A percentile compares a stretch with the other conserved stretches of the same genome.
These are phyloP conservation scores for Coleophora flavipennella DNA, from an alignment of 2,888 invertebrate genomes.

Conservation along the genomic window DNA sequence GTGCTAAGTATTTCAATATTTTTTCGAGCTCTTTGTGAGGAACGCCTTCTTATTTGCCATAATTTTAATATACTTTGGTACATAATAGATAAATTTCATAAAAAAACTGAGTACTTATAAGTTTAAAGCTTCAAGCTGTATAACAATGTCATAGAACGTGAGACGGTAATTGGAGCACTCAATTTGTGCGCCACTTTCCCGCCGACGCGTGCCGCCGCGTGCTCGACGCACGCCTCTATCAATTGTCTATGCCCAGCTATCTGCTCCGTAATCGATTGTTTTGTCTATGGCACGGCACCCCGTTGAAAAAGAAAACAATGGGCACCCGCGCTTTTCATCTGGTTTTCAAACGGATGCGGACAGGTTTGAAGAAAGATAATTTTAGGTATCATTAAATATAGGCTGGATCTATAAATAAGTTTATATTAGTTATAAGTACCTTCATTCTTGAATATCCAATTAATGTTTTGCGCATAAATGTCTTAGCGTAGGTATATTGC, in stretches of 20 bases:
- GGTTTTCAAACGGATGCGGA: neutral
- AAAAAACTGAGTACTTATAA: too few relatives aligned
- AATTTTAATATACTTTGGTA: too few relatives aligned
- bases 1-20: too few relatives aligned
- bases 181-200: conserved; percentile 61
- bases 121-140: conserved; percentile 3
- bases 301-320: conserved; percentile 37
- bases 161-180: conserved; percentile 70
- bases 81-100: too few relatives aligned
- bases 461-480: neutral
- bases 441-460: neutral
- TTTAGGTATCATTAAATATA: too few relatives aligned
- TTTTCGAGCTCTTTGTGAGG: too few relatives aligned
- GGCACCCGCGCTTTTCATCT: conserved; percentile 21
- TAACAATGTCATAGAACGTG: conserved; percentile 28
- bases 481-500: neutral
- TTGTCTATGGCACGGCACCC: conserved; percentile 42
- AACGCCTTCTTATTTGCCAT: too few relatives aligned
- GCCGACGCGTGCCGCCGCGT: conserved; percentile 36
- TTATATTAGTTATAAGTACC: neutral
- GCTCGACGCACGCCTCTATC: conserved; percentile 33
- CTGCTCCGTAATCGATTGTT: conserved; percentile 43
- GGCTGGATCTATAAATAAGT: too few relatives aligned
- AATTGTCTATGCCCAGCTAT: conserved; percentile 48
- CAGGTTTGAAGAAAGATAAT: too few relatives aligned